Evolutionary conservation across 2,797 vertebrate species (phyloP).

Genomic region (Sebastes miniatus): DNA sequence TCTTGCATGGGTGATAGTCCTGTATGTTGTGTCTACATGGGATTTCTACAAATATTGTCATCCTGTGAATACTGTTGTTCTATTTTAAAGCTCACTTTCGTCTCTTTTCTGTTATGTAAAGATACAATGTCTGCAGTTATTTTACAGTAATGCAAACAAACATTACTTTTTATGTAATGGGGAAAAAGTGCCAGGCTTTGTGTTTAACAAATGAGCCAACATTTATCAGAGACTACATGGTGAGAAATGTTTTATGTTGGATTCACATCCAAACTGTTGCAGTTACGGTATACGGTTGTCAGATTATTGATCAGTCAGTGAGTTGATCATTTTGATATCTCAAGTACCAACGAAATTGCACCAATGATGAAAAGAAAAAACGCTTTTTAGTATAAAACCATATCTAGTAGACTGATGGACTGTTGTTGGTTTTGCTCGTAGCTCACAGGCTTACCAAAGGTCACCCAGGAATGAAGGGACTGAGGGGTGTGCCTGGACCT

Average conservation of each 20-base stretch:
- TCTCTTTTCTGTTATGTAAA: background rate
- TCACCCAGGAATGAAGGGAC: slow-evolving; percentile 57
- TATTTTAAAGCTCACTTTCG: background rate
- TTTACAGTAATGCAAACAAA: background rate
- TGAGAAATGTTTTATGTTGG: background rate
- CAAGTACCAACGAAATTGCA: background rate
- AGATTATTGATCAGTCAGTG: no score
- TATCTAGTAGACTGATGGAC: background rate
- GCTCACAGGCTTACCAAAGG: slow-evolving; percentile 54
- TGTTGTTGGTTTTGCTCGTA: slow-evolving; percentile 30
- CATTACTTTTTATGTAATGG: background rate
- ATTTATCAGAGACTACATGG: background rate
- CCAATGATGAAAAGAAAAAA: background rate
- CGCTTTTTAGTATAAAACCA: background rate
- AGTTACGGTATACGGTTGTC: no score
- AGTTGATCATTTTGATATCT: no score
- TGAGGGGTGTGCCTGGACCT: slow-evolving; percentile 45
- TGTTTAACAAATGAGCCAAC: background rate
- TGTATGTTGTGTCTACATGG: background rate
- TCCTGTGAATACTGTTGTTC: background rate
- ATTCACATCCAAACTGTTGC: background rate
- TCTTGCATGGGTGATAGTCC: background rate
- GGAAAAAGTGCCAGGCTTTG: background rate
- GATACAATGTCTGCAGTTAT: background rate
- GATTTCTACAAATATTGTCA: no score